Base-by-base conservation (phyloP, 2,888 invertebrate species). In the Acleris sparsana region DNA sequence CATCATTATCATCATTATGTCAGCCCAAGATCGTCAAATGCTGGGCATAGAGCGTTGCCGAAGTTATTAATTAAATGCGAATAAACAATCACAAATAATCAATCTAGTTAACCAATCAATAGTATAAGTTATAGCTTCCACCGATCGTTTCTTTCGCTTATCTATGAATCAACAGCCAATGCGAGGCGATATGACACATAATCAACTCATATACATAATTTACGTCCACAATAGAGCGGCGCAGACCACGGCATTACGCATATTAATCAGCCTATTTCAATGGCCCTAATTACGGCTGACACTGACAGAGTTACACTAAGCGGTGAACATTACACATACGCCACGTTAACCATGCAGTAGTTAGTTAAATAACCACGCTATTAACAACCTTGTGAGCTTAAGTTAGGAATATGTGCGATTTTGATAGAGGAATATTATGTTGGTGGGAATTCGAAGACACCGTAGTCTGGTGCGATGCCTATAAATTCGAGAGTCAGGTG, bases 181-280 rank as follows among this genome's bases (percentile, higher is more conserved):
- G 55, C 60, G 51, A 49, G 22, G 65, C 61, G 65, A 82, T 79
- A 83, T 83, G 77, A 77, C 77, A 76, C 77, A 82, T 87, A 86
- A 85, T 84, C 80, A 83, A 79, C 84, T 73, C 76, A 78, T 77
- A 80, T 83, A 82, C 84, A 87, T 87, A 84, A 86, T 85, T 84
- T 83, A 84, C 77, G 74, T 77, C 83, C 84, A 86, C 85, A 87
- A 86, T 84, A 77, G 85, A 84, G 80, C 87, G 85, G 84, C 85
- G 83, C 83, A 86, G 81, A 84, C 82, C 79, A 75, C 74, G 74
- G 77, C 83, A 85, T 80, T 84, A 82, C 86, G 88, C 88, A 88
- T 90, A 91, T 88, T 89, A 89, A 91, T 91, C 89, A 89, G 85
- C 84, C 85, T 81, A 88, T 88, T 86, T 88, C 86, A 91, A 91